Evolutionary conservation across 2,113 vertebrate species (phyloP).

Genomic region (Pollachius pollachius): DNA sequence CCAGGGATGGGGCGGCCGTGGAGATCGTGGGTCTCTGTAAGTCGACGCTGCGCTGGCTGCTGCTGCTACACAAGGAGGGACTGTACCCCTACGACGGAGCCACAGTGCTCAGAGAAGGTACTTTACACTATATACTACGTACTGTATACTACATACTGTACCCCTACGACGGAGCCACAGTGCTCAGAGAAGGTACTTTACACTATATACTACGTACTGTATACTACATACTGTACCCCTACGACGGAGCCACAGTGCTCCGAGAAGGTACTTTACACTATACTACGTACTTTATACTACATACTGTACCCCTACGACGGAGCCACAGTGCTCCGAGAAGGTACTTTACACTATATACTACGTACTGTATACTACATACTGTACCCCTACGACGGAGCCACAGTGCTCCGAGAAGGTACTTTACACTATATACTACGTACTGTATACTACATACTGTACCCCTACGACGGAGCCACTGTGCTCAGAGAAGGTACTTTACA

Average conservation of each 20-base stretch:
- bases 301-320: too few species aligned
- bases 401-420: too few species aligned
- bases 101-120: conserved; percentile 71
- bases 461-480: background rate
- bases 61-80: conserved; percentile 79
- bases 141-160: background rate
- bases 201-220: too few species aligned
- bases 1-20: conserved; percentile 92
- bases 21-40: conserved; percentile 95
- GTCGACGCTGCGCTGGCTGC: conserved; percentile 86
- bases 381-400: too few species aligned
- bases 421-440: too few species aligned
- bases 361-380: conserved; percentile 29
- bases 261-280: background rate
- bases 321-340: too few species aligned
- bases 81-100: conserved; percentile 86
- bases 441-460: too few species aligned
- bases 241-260: background rate
- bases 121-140: conserved; percentile 31
- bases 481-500: background rate
- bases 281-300: conserved; percentile 57
- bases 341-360: background rate
- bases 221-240: too few species aligned
- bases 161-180: too few species aligned
- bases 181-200: too few species aligned